phyloP scores from a whole-genome alignment of 2,888 invertebrate genomes.

The Ophraella communa region DNA sequence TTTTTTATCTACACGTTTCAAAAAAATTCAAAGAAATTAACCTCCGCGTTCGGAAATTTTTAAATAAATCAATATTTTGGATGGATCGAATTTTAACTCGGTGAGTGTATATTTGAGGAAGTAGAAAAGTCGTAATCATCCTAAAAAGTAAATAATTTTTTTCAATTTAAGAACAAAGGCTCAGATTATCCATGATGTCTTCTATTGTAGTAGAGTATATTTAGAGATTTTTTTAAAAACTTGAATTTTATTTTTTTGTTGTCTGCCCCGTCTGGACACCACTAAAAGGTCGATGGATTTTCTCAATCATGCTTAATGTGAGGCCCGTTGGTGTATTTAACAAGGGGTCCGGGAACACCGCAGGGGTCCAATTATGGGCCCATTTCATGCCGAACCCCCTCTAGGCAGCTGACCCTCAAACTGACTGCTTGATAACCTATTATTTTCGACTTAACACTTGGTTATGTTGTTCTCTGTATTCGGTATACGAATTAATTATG shows the following conservation, averaged over 20 bases:
- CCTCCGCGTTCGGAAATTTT: no score
- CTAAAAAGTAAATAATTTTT: no score
- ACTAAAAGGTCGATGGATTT: neutral
- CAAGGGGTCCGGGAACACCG: conserved; percentile 49
- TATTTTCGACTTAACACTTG: conserved; percentile 53
- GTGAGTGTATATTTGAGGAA: no score
- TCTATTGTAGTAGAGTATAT: no score
- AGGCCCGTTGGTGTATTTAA: conserved; percentile 13
- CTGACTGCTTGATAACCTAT: conserved; percentile 47
- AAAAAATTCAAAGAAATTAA: no score
- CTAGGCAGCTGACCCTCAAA: conserved; percentile 46
- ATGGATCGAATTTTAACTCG: no score
- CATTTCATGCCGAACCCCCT: conserved; percentile 54
- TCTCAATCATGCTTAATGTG: conserved; percentile 5
- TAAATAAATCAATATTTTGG: no score
- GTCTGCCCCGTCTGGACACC: neutral
- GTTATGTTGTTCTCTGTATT: conserved; percentile 34
- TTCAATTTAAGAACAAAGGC: no score
- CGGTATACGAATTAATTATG: conserved; percentile 40
- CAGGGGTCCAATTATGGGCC: conserved; percentile 60
- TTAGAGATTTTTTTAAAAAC: no score
- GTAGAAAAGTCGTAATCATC: no score
- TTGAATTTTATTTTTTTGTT: neutral
- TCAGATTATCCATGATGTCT: no score
- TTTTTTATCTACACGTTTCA: no score